Percentiles rank a stretch among this genome's conserved stretches.
Conservation (phyloP, 2,113 vertebrate genomes). For the Grallaria varia region DNA sequence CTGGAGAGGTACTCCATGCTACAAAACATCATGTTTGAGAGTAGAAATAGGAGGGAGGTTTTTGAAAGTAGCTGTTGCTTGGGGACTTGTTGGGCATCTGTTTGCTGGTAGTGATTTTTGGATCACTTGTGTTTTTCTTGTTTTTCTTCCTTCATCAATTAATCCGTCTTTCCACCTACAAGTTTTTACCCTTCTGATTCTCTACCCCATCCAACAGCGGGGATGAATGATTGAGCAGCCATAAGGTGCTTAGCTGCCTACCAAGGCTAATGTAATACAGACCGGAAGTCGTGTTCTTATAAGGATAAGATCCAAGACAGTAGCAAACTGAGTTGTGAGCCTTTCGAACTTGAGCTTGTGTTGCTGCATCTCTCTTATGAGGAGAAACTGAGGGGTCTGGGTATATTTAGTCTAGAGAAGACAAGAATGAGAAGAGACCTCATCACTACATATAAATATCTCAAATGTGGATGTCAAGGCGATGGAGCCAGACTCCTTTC, state of each 20-base stretch:
- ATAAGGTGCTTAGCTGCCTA: background rate
- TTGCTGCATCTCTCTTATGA: background rate
- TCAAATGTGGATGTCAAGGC: background rate
- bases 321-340: background rate
- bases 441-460: too few species aligned
- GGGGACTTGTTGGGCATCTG: background rate
- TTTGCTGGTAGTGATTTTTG: background rate
- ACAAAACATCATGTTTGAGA: background rate
- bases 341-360: background rate
- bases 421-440: too few species aligned
- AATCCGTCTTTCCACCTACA: background rate
- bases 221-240: fast-evolving
- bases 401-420: too few species aligned
- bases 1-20: background rate
- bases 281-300: background rate
- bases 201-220: background rate
- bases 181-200: background rate
- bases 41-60: background rate
- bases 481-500: background rate
- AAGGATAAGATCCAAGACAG: background rate
- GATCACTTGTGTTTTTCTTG: background rate
- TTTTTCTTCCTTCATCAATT: background rate
- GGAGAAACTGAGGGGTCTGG: background rate
- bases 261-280: background rate
- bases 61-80: background rate